Evolutionary conservation across 2,888 invertebrate genomes (phyloP).

Genomic region (Dynastes maya): DNA sequence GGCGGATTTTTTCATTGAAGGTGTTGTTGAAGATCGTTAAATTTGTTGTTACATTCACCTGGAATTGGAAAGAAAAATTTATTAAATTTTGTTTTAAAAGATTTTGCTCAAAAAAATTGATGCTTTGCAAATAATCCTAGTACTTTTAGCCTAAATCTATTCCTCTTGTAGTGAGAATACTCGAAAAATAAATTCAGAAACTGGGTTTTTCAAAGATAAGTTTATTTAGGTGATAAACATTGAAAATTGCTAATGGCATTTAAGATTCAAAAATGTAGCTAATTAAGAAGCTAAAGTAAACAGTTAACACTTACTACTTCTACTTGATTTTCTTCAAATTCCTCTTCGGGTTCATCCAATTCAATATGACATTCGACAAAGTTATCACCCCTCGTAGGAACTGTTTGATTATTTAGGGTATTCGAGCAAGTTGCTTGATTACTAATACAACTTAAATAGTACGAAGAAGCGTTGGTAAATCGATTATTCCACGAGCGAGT

Average conservation of each 20-base stretch:
- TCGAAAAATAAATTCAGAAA: no score
- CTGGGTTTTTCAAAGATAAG: no score
- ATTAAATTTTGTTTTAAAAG: no score
- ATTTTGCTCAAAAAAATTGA: no score
- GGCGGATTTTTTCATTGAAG: not conserved
- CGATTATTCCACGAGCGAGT: conserved; percentile 1
- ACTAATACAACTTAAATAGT: conserved; percentile 24
- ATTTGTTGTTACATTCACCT: conserved; percentile 1
- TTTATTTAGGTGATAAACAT: no score
- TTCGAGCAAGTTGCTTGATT: conserved; percentile 26
- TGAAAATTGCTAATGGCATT: no score
- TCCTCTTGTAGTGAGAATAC: not conserved
- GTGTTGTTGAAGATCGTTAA: not conserved
- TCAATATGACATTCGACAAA: not conserved
- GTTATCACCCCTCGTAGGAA: conserved; percentile 24
- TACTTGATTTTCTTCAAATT: not conserved
- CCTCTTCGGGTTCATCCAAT: not conserved
- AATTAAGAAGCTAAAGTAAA: not conserved
- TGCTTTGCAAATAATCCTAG: no score
- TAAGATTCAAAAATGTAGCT: no score
- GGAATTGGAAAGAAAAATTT: not conserved
- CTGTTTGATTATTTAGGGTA: not conserved
- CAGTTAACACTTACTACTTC: conserved; percentile 8
- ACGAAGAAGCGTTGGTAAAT: conserved; percentile 14
- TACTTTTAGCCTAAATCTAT: no score